These are phyloP conservation scores for Artemia franciscana DNA, from an alignment of 1,140 invertebrate genomes.

Conservation along the genomic window DNA sequence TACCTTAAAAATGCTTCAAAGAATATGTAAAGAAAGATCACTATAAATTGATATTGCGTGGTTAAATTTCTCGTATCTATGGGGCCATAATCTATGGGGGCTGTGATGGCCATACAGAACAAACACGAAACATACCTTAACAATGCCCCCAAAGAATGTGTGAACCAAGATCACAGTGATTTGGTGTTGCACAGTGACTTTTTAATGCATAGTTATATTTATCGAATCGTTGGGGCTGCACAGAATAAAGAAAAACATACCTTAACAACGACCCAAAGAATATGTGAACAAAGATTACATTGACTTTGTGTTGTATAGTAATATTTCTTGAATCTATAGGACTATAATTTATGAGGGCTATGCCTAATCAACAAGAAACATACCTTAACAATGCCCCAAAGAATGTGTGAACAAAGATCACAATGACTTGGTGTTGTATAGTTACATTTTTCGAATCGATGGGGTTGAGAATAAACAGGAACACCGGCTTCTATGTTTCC, in stretches of 20 bases:
- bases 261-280: constrained; percentile 19
- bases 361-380: background rate
- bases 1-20: constrained; percentile 20
- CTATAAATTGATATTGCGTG: background rate
- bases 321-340: background rate
- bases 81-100: too few relatives aligned
- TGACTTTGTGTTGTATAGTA: background rate
- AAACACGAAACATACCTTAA: constrained; percentile 27
- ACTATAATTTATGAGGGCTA: too few relatives aligned
- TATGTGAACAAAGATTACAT: background rate
- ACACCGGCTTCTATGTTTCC: constrained; percentile 21
- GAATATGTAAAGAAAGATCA: background rate
- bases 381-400: constrained; percentile 76
- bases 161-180: constrained; percentile 70
- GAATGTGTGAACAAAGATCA: constrained; percentile 61
- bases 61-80: background rate
- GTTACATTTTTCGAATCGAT: constrained; percentile 66
- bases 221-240: too few relatives aligned
- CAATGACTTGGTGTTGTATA: constrained; percentile 77
- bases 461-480: constrained; percentile 50
- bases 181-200: constrained; percentile 76
- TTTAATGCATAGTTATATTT: too few relatives aligned
- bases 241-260: constrained; percentile 10
- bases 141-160: constrained; percentile 79
- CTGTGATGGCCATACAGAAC: too few relatives aligned